Conservation (phyloP, 1,140 invertebrate genomes). For the Bombus vancouverensis region DNA sequence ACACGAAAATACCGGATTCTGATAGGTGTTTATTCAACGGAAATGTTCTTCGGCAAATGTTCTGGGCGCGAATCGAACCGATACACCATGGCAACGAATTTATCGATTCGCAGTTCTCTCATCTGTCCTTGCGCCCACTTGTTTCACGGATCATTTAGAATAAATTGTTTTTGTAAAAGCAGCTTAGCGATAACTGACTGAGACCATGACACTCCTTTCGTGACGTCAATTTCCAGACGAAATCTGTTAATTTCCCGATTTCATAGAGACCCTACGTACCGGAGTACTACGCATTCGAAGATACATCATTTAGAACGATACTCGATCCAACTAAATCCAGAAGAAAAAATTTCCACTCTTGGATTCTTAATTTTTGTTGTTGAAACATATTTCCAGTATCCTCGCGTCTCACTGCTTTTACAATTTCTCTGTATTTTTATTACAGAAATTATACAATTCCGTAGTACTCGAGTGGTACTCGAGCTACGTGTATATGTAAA, state of each 20-base stretch:
- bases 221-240: not conserved
- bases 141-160: slow-evolving; percentile 6
- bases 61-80: slow-evolving; percentile 22
- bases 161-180: not conserved
- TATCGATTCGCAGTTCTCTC: slow-evolving; percentile 16
- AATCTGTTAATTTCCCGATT: not conserved
- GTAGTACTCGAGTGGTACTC: not conserved
- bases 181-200: not conserved
- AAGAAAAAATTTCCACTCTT: not conserved
- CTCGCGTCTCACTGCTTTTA: not conserved
- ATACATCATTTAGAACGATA: not conserved
- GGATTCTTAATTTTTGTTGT: not conserved
- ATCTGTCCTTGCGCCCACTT: not conserved
- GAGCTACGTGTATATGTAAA: not conserved
- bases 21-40: slow-evolving; percentile 53
- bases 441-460: not conserved
- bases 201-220: not conserved
- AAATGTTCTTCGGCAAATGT: slow-evolving; percentile 31
- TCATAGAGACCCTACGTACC: no score
- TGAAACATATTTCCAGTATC: not conserved
- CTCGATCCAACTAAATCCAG: no score
- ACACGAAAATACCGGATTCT: slow-evolving; percentile 42
- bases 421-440: not conserved
- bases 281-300: no score
- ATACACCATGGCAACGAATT: slow-evolving; percentile 48